Conservation (phyloP, 1,140 invertebrate species). For the Thalassaphorura encarpata region DNA sequence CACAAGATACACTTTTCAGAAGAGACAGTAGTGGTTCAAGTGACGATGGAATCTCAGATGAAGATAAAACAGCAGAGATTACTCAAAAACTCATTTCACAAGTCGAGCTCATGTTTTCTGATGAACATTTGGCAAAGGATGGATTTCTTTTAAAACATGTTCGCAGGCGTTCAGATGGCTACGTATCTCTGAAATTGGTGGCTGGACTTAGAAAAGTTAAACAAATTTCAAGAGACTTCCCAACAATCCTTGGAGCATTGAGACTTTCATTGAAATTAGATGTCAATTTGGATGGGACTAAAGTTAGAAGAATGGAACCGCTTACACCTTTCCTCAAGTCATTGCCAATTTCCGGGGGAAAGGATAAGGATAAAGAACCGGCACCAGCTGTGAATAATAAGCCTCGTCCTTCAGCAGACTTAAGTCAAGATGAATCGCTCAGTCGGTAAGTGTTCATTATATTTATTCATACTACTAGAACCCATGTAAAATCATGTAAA, state of each 20-base stretch:
- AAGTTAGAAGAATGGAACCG: conserved; percentile 72
- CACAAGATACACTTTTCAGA: not conserved
- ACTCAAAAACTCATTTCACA: conserved; percentile 66
- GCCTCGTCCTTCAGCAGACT: not conserved
- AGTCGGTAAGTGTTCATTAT: conserved; percentile 7
- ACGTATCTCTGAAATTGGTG: conserved; percentile 84
- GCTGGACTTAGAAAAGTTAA: conserved; percentile 88
- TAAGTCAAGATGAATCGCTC: not conserved
- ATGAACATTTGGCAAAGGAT: conserved; percentile 87
- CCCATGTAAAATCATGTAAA: not conserved
- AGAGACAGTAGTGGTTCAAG: conserved; percentile 25
- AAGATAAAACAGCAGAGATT: conserved; percentile 43
- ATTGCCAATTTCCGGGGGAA: conserved; percentile 41
- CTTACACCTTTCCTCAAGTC: conserved; percentile 84
- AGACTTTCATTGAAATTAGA: conserved; percentile 65
- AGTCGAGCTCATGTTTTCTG: conserved; percentile 89
- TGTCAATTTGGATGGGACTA: conserved; percentile 82
- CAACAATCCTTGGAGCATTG: conserved; percentile 43
- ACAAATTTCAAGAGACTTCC: conserved; percentile 84
- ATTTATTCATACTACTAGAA: not conserved
- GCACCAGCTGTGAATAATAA: conserved; percentile 3
- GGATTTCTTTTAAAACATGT: conserved; percentile 91
- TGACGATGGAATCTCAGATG: conserved; percentile 16
- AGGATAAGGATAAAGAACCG: conserved; percentile 25
- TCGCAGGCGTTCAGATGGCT: conserved; percentile 85